A percentile compares a stretch with the other conserved stretches of the same genome.
phyloP scores from a whole-genome alignment of 2,888 invertebrate species.

The Malthinus flaveolus region DNA sequence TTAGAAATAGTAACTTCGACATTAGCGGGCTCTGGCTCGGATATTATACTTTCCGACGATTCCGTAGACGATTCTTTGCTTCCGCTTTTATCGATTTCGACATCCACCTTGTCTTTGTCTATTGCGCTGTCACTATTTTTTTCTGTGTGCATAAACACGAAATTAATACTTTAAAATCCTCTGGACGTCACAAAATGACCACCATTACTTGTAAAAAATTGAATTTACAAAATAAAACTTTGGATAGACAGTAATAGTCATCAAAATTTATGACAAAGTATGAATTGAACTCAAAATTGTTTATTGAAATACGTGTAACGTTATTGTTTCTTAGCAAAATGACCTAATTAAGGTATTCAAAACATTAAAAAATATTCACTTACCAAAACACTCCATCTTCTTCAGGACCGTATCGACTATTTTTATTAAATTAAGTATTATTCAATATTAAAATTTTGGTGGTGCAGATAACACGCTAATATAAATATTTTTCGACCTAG shows the following conservation, averaged over 20 bases:
- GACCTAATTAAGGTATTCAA: not conserved
- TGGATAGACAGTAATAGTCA: not conserved
- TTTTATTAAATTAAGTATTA: too few species aligned
- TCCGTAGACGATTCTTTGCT: constrained; percentile 57
- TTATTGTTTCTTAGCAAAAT: too few species aligned
- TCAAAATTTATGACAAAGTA: not conserved
- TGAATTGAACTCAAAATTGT: not conserved
- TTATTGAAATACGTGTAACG: too few species aligned
- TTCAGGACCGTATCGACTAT: too few species aligned
- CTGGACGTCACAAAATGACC: not conserved
- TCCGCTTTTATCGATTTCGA: constrained; percentile 51
- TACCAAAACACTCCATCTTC: constrained; percentile 31
- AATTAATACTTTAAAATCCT: not conserved
- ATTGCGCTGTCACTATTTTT: too few species aligned
- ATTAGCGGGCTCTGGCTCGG: constrained; percentile 45
- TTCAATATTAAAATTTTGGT: too few species aligned
- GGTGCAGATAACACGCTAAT: too few species aligned
- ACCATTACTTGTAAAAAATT: not conserved
- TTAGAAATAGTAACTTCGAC: constrained; percentile 23
- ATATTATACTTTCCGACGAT: constrained; percentile 51
- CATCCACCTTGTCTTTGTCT: constrained; percentile 10
- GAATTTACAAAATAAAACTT: not conserved
- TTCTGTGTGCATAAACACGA: not conserved
- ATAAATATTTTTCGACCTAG: too few species aligned
- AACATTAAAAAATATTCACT: constrained; percentile 12